Evolutionary conservation across 2,113 vertebrate species (phyloP).

Genomic region (Chloebia gouldiae): DNA sequence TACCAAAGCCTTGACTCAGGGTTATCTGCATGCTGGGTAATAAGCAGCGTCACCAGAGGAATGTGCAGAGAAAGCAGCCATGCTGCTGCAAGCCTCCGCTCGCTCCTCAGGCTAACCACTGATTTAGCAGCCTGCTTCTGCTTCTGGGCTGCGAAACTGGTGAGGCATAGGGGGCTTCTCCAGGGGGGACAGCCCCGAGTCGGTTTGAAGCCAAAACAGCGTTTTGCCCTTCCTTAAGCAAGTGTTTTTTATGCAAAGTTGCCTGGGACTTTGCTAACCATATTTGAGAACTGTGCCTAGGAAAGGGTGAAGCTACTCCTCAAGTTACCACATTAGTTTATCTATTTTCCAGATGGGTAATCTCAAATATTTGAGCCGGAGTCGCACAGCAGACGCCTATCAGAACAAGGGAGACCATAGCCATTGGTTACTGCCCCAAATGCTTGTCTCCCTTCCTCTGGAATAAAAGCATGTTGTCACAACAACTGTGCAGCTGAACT

Average conservation of each 20-base stretch:
- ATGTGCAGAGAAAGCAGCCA: slow-evolving; percentile 63
- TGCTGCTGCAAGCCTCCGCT: slow-evolving; percentile 55
- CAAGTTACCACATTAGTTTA: background rate
- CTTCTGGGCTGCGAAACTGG: background rate
- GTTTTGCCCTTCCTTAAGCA: background rate
- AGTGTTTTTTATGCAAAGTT: background rate
- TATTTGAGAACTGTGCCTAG: background rate
- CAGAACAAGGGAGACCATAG: background rate
- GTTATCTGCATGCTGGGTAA: slow-evolving; percentile 61
- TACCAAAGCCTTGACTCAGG: slow-evolving; percentile 66
- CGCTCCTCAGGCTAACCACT: background rate
- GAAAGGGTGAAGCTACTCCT: background rate
- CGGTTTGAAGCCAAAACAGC: background rate
- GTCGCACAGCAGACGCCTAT: background rate
- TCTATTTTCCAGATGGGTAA: background rate
- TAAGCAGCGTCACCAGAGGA: slow-evolving; percentile 63
- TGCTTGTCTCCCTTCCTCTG: background rate
- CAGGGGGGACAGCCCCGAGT: background rate
- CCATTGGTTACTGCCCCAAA: background rate
- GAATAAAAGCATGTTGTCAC: background rate
- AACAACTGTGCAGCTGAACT: background rate
- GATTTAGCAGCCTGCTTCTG: background rate
- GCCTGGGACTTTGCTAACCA: background rate
- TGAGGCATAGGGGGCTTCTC: background rate
- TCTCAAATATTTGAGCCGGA: background rate